Evolutionary conservation across 2,888 invertebrate species (phyloP), one percentile per base, ranked within the genome.

Genomic region (Nymphalis c-album): DNA sequence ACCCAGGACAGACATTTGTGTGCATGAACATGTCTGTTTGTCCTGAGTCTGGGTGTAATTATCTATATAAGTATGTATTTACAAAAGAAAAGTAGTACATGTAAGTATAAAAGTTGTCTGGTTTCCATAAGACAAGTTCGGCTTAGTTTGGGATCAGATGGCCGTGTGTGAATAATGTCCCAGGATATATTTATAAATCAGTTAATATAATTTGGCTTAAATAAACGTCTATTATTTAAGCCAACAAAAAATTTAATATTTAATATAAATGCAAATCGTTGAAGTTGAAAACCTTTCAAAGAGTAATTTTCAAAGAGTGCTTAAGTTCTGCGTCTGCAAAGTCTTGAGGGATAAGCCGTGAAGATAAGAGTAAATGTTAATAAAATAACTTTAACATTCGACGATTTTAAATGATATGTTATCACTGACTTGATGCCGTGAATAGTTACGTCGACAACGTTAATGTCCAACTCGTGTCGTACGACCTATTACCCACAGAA

Each of bases 371-470:
- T n/a, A 46, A 51, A 45, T 59, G 40, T 18, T 64, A n/a, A n/a
- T n/a, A n/a, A n/a, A n/a, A 26, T 17, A 53, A 53, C 53, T 17
- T 26, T 53, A 22, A 13, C 53, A 16, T 57, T 57, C 10, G 31
- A 40, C 48, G 35, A 58, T 64, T 64, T 35, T 35, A 40, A 64
- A 57, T 18, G 47, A 40, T 31, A 63, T 35, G 57, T 55, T 60
- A 57, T 68, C 60, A 57, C 40, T 40, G 50, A 57, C 60, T 68
- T 64, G 50, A 64, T 48, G 63, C 35, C 7, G 22, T 58, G 22
- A 26, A 35, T 47, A 18, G 58, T 26, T 50, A 50, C 22, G 40
- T 50, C 35, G 35, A 16, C 35, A 59, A 40, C 40, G 50, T 64
- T 58, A 58, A 58, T 59, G 50, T 58, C 5, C n/a, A 55, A 35